These are phyloP conservation scores for Tenebrio molitor DNA, from an alignment of 1,140 invertebrate species.

Conservation along the genomic window DNA sequence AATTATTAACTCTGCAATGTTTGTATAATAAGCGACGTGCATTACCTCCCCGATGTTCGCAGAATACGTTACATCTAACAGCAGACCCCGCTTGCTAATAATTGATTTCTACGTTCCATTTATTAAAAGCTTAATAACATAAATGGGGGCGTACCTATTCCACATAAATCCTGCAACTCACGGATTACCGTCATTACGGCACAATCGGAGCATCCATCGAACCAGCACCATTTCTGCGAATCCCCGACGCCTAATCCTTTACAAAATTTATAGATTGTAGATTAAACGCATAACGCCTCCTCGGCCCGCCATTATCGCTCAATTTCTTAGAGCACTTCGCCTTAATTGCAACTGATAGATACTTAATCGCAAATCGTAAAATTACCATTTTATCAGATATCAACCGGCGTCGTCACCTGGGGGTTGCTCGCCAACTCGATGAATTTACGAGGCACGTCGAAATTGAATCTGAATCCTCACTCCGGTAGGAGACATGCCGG, in stretches of 20 bases:
- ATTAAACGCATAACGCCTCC: too few species aligned
- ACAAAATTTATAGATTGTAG: too few species aligned
- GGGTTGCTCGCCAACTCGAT: too few species aligned
- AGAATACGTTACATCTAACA: background rate
- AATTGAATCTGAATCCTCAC: background rate
- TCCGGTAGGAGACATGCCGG: background rate
- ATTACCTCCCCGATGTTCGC: background rate
- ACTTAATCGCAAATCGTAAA: background rate
- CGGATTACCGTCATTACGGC: too few species aligned
- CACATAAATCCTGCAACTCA: background rate
- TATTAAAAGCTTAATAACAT: too few species aligned
- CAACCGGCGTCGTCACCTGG: background rate
- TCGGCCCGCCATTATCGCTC: background rate
- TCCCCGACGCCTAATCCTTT: too few species aligned
- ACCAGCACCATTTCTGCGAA: too few species aligned
- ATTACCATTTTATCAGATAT: background rate
- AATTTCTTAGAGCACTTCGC: background rate
- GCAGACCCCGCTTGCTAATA: background rate
- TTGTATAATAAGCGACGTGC: background rate
- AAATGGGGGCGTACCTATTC: too few species aligned
- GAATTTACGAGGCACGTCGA: background rate
- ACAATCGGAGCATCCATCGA: too few species aligned
- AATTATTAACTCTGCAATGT: conserved; percentile 7
- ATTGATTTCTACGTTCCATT: background rate
- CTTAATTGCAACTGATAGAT: background rate